Base-by-base conservation (phyloP, 2,888 invertebrate species). In the Liodrosophila aerea region DNA sequence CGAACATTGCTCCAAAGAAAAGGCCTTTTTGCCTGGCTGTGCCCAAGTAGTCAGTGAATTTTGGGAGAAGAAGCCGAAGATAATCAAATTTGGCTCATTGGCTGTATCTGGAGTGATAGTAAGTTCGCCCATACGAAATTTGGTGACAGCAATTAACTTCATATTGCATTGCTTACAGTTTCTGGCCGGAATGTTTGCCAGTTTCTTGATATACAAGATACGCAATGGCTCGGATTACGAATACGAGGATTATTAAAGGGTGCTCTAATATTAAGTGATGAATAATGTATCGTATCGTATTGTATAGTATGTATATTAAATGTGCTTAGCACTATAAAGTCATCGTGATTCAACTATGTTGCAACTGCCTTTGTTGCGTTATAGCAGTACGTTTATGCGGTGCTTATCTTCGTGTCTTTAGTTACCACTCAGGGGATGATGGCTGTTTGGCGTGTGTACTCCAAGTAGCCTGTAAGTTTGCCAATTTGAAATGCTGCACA, bases 381-480 rank as follows among this genome's bases (percentile, higher is more conserved):
- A 59, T 68, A 37, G 22, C 8, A 3, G 16, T 8, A 37, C 44
- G 44, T 59, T 40, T 56, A 46, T 50, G 58, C 45, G 58, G 47
- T 5, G 2, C 22, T 64, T 68, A 64, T 64, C 50, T 40, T 18
- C 47, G 31, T 8, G 45, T 12, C 4, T 7, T 56, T 50, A 66
- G 58, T 67, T 62, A 51, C 67, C 62, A 47, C 54, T 62, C 76
- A 43, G 33, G 63, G 63, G 68, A 62, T 49, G 59, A 53, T 53
- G 66, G 45, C 57, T 54, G 50, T 60, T 44, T 58, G 30, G 40
- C 27, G 56, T 30, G 43, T 22, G 22, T 22, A 22, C 22, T 22
- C 5, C 22, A 22, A 22, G 22, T 22, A 5, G 3, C 22, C 22
- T 22, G 22, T 34, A 52, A 75, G 62, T 60, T 66, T 33, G 61